A percentile compares a stretch with the other conserved stretches of the same genome.
Evolutionary conservation across 2,888 invertebrate species (phyloP).

Genomic region (Callyntrura guangdongensis): DNA sequence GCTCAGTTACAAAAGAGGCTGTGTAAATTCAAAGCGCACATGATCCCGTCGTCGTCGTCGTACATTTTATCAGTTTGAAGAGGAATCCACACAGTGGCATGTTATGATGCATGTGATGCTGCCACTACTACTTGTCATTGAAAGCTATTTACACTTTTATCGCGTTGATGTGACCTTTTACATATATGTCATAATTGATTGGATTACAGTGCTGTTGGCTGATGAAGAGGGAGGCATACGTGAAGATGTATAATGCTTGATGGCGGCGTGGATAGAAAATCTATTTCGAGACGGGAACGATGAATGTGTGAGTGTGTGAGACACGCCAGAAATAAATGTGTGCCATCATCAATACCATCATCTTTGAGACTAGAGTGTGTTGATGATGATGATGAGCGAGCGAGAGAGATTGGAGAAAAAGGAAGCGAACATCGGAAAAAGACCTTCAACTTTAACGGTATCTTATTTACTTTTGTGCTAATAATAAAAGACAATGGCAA

Average conservation of each 20-base stretch:
- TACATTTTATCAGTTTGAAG: slow-evolving; percentile 1
- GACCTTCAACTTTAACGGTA: slow-evolving; percentile 56
- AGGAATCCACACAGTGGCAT: not conserved
- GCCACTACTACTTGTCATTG: slow-evolving; percentile 33
- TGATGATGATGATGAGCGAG: slow-evolving; percentile 7
- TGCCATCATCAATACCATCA: slow-evolving; percentile 27
- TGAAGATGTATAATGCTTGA: not conserved
- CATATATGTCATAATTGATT: slow-evolving; percentile 53
- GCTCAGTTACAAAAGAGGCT: not conserved
- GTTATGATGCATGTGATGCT: not conserved
- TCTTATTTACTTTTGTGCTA: slow-evolving; percentile 48
- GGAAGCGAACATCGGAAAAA: slow-evolving; percentile 1
- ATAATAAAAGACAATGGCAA: slow-evolving; percentile 56
- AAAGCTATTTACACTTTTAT: slow-evolving; percentile 44
- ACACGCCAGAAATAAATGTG: slow-evolving; percentile 41
- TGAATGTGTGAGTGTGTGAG: slow-evolving; percentile 15
- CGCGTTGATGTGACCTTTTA: slow-evolving; percentile 46
- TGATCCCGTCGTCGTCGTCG: not conserved
- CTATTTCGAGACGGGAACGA: slow-evolving; percentile 38
- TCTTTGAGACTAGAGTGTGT: slow-evolving; percentile 36
- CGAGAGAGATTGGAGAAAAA: not conserved
- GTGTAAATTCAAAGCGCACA: slow-evolving; percentile 15
- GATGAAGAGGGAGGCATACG: not conserved
- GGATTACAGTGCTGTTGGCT: not conserved
- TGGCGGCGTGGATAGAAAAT: not conserved